Base-by-base conservation (phyloP, 2,888 invertebrate genomes). In the Diplolepis rosae region DNA sequence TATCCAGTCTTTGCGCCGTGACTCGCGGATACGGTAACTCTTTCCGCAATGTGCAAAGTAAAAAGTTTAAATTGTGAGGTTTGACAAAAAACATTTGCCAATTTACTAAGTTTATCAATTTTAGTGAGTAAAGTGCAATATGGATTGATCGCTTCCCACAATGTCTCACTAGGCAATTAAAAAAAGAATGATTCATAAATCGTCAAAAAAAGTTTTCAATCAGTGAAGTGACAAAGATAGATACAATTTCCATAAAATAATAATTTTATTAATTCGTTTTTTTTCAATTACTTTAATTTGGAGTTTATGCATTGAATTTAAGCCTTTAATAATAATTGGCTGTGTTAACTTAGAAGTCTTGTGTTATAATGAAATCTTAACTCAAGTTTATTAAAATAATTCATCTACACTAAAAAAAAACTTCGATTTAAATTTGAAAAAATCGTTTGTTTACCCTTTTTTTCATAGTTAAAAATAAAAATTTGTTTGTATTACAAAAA, bases 1-100 rank as follows among this genome's bases (percentile, higher is more conserved):
- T 61, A 39, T 61, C 61, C 61, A 39, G 61, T 39, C 61, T 39
- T 39, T 39, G 61, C 61, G 61, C 61, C 39, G 61, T 61, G 39
- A 61, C 61, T 61, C 61, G 61, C 61, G 61, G 24, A 39, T 24
- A 24, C 61, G 39, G 61, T 39, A 39, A 61, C 22, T 61, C 39
- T 35, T 39, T 39, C 39, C 61, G 61, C 61, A 61, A 61, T 61
- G 61, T 61, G n/a, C 22, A 13, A 11, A n/a, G 6, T 39, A 61
- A 24, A 61, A 39, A 61, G n/a, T 24, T 7, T n/a, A n/a, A n/a
- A 24, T 39, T 61, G 15, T 27, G 24, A 61, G 61, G 9, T 39
- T 61, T 39, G 24, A n/a, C n/a, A 13, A 11, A 32, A 24, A 24
- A 39, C 18, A n/a, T 24, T 2, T 50, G 6, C 2, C 3, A 0